Evolutionary conservation across 2,888 invertebrate species (phyloP).

Genomic region (Pterobdella sp.): DNA sequence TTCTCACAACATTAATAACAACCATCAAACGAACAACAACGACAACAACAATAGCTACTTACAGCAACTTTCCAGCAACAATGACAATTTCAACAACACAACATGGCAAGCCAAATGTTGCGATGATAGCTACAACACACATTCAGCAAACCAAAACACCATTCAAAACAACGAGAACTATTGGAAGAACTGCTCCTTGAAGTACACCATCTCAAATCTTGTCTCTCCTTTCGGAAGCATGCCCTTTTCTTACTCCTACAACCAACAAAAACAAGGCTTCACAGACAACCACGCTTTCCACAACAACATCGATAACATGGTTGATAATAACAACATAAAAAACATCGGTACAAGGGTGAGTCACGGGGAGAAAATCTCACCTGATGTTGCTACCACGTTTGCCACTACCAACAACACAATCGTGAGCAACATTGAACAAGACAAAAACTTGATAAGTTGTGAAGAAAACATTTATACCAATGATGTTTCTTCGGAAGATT

Average conservation of each 20-base stretch:
- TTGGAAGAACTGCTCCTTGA: constrained; percentile 14
- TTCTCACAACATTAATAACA: constrained; percentile 3
- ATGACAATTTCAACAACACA: background rate
- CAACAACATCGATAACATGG: background rate
- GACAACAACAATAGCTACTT: constrained; percentile 2
- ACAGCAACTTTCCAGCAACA: constrained; percentile 10
- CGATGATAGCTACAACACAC: background rate
- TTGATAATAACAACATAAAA: background rate
- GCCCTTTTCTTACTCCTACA: background rate
- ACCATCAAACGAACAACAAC: background rate
- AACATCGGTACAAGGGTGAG: background rate
- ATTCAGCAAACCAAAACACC: background rate
- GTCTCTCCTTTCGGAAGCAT: background rate
- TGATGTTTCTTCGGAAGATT: background rate
- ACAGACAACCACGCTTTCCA: background rate
- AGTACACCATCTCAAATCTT: background rate
- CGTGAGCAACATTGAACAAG: background rate
- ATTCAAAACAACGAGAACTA: constrained; percentile 15
- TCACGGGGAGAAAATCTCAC: too few relatives aligned
- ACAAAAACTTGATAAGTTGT: too few relatives aligned
- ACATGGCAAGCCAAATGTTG: background rate
- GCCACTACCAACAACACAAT: background rate
- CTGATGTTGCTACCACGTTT: too few relatives aligned
- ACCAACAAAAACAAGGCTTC: background rate
- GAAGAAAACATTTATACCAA: too few relatives aligned